Evolutionary conservation across 2,888 invertebrate species (phyloP), one percentile per base, ranked within the genome.

Genomic region (Heteromurus nitidus): DNA sequence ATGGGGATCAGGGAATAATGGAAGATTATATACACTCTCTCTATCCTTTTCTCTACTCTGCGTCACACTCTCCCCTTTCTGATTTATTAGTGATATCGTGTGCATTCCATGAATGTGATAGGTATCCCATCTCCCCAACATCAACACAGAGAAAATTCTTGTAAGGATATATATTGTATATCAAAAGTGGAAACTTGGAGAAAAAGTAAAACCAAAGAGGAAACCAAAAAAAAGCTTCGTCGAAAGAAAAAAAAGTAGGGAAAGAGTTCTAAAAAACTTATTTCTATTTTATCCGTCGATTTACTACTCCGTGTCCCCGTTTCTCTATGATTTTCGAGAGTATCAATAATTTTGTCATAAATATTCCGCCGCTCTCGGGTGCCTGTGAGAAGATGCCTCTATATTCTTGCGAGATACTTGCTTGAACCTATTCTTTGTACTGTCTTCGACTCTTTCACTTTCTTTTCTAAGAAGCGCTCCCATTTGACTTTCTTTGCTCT

Each of bases 81-180:
- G 84, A 84, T 84, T 84, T 84, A 84, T 84, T 73, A 72, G 73
- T 47, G 67, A 76, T 65, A 58, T 69, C 64, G 47, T 73, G 72
- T 69, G 28, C 68, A 74, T 68, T 80, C 60, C 75, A 74, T 42
- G 75, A 69, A 72, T 82, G 28, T 72, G 67, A 50, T 44, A 75
- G 69, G 70, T 60, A 65, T 55, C 62, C 3, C 3, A 5, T 36
- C 13, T 16, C n/a, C 47, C n/a, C 47, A 47, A n/a, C 3, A 47
- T 47, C 47, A 47, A 47, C n/a, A 70, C 36, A 36, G 22, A 1
- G 31, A 16, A 31, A 13, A 11, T 42, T 64, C 28, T 47, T 47
- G 11, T 5, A 16, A n/a, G n/a, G 47, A 47, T 47, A 16, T 3
- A 47, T 47, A 47, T 3, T 16, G 47, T 47, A n/a, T 47, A 47